A percentile compares a stretch with the other conserved stretches of the same genome.
phyloP scores from a whole-genome alignment of 2,888 invertebrate species.

The Oxyteleia sp. region DNA sequence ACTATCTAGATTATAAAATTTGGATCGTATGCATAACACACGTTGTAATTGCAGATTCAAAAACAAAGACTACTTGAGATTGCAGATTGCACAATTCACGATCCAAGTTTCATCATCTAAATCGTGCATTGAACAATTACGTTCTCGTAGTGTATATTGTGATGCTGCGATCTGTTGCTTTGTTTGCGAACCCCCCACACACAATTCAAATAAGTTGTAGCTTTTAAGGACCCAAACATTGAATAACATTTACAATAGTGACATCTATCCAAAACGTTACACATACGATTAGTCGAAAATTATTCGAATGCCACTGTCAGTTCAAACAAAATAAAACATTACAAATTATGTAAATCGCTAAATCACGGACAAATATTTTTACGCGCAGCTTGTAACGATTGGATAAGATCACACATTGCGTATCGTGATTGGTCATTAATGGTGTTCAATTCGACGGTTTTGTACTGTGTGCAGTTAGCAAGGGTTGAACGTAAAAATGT shows the following conservation, averaged over 20 bases:
- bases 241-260: conserved; percentile 28
- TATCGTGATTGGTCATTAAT: conserved; percentile 74
- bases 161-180: conserved; percentile 48
- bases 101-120: too few species aligned
- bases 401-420: conserved; percentile 4
- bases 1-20: too few species aligned
- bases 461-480: conserved; percentile 13
- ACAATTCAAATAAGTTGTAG: conserved; percentile 30
- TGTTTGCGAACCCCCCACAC: conserved; percentile 15
- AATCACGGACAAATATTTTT: background rate
- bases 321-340: conserved; percentile 2
- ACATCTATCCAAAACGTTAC: conserved; percentile 16
- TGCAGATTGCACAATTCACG: too few species aligned
- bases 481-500: conserved; percentile 12
- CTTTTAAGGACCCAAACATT: conserved; percentile 34
- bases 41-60: too few species aligned
- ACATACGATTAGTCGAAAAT: background rate
- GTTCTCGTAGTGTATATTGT: too few species aligned
- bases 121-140: too few species aligned
- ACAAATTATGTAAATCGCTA: conserved; percentile 3
- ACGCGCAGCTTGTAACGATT: conserved; percentile 20
- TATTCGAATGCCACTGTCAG: background rate
- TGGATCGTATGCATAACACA: too few species aligned
- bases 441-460: conserved; percentile 68
- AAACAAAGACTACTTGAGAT: too few species aligned